These are phyloP conservation scores for Ormyrus thymus DNA, from an alignment of 2,888 invertebrate genomes.

Conservation along the genomic window DNA sequence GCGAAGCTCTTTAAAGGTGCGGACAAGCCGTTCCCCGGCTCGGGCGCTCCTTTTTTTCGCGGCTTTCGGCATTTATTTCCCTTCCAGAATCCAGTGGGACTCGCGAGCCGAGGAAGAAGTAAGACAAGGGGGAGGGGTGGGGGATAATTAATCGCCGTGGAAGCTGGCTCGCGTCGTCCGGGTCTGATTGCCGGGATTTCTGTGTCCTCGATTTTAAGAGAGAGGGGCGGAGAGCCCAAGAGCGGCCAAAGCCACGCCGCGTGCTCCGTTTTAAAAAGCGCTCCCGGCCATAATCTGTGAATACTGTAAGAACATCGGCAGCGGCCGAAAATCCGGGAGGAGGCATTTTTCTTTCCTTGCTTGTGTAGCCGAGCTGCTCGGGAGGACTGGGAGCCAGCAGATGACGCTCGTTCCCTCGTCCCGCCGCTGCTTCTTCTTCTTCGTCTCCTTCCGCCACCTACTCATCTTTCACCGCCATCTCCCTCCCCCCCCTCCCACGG, in stretches of 20 bases:
- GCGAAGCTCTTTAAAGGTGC: constrained; percentile 48
- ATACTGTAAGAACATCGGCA: constrained; percentile 44
- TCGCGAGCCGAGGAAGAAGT: background rate
- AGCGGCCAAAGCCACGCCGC: background rate
- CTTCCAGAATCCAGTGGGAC: constrained; percentile 32
- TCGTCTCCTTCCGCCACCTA: constrained; percentile 8
- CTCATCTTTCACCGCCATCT: constrained; percentile 52
- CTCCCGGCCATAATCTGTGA: constrained; percentile 8
- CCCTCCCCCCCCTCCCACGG: constrained; percentile 2
- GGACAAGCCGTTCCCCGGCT: constrained; percentile 14
- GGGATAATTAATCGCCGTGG: constrained; percentile 58
- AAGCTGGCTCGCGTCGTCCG: constrained; percentile 57
- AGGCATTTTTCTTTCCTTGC: constrained; percentile 64
- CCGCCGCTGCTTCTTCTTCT: constrained; percentile 20
- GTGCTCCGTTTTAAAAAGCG: constrained; percentile 14
- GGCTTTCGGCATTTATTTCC: constrained; percentile 15
- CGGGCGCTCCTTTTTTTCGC: background rate
- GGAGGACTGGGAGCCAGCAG: constrained; percentile 69
- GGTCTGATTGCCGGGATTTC: constrained; percentile 59
- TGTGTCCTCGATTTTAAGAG: constrained; percentile 43
- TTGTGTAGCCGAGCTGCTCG: constrained; percentile 54
- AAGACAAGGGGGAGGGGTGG: constrained; percentile 12
- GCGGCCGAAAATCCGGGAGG: constrained; percentile 63
- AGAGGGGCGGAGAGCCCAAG: background rate
- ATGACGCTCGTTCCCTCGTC: constrained; percentile 64